Conservation (phyloP, 2,113 vertebrate genomes). For the Oncorhynchus kisutch region DNA sequence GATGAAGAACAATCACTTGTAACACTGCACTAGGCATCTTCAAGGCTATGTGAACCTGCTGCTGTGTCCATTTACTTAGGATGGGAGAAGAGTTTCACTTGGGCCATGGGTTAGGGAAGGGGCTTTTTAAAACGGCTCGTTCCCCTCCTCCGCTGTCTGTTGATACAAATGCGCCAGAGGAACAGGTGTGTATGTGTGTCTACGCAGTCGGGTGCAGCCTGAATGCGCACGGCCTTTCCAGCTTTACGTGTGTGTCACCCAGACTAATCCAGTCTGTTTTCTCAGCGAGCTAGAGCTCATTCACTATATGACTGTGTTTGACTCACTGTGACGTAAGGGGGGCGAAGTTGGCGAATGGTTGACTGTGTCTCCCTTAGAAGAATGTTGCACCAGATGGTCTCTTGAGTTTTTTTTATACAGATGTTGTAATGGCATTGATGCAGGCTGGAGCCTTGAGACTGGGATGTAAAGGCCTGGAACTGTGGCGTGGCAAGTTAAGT, state of each 20-base stretch:
- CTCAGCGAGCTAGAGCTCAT: too few relatives aligned
- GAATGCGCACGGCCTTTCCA: constrained; percentile 1
- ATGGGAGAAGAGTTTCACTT: background rate
- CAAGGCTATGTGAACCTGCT: background rate
- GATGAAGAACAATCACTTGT: background rate
- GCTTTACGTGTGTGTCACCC: background rate
- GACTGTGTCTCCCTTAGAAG: background rate
- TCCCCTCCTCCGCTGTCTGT: background rate
- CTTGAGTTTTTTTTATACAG: background rate
- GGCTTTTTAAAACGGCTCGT: background rate
- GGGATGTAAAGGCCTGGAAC: constrained; percentile 7
- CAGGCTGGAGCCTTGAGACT: background rate
- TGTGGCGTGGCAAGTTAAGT: constrained; percentile 20
- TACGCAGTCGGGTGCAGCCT: background rate
- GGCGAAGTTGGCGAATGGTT: background rate
- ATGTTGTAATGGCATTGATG: background rate
- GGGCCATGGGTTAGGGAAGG: background rate
- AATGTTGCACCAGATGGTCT: background rate
- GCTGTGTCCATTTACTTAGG: background rate
- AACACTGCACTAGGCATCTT: background rate
- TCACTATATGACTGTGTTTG: too few relatives aligned
- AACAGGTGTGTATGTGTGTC: too few relatives aligned
- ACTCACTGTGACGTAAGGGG: background rate
- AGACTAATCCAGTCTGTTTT: background rate
- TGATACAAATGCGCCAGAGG: background rate